Evolutionary conservation across 2,113 vertebrate genomes (phyloP), one percentile per base, ranked within the genome.

Genomic region (Rattus rattus): DNA sequence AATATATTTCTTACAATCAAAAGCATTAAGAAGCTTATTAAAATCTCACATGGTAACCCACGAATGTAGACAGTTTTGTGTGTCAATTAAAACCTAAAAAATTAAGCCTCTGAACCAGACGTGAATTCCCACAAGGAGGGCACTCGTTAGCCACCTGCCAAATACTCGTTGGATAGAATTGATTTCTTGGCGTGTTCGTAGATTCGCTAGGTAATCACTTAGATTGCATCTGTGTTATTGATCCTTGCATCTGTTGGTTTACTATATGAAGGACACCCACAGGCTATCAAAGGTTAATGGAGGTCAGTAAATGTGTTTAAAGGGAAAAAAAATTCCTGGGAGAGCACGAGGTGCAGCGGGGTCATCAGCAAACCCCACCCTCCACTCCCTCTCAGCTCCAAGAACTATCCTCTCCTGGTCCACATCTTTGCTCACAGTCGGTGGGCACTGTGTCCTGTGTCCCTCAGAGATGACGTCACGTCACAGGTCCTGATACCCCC

Each of bases 141-240:
- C 16, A 16, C 52, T 92, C 77, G 63, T 90, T 70, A 76, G 16
- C 90, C 24, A 84, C 12, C 72, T 76, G 90, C 63, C 56, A 97
- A 96, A 94, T 85, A 96, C 88, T 94, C 95, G 93, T 36, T 94
- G 43, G 59, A 52, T 72, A 80, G 65, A 92, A 76, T n/a, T 49
- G 28, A 91, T 86, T 80, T 91, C 3, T 59, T 65, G 87, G 1
- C 69, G 65, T 88, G 47, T 63, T 76, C 94, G 39, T 47, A 11
- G n/a, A 65, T 97, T 97, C 70, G 85, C 43, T 92, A 33, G 85
- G 12, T 63, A 89, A 79, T 81, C 80, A 87, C 20, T 91, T 63
- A 52, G 72, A 54, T 26, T 80, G 36, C 69, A 39, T 81, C 56
- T 17, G 56, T 6, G 20, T 10, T 24, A 86, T 0, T 47, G 69